Evolutionary conservation across 2,888 invertebrate species (phyloP), one percentile per base, ranked within the genome.

Genomic region (Acanthosepion pharaonis): DNA sequence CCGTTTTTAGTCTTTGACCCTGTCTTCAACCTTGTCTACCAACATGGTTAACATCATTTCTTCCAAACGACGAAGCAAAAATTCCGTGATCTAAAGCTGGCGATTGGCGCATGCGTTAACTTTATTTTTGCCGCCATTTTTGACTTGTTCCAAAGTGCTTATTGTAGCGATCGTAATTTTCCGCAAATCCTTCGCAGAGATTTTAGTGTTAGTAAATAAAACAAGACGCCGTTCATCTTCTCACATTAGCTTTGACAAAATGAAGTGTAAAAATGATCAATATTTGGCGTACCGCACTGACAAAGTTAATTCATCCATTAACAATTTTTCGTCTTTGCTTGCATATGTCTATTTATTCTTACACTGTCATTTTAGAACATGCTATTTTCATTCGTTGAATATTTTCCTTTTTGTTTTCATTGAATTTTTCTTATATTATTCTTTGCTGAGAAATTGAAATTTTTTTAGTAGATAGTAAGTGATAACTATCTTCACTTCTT

Each of bases 121-220:
- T 78, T 78, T 78, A 78, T 78, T 33, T 33, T 78, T 78, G n/a
- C 78, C 78, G 78, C 78, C 78, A 78, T 78, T 78, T 78, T n/a
- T 5, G 78, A 78, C 15, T 78, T 78, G 8, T 78, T 78, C n/a
- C 5, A 5, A 78, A 18, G 11, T 78, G 28, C 8, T 18, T 33
- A 78, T 78, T 11, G 15, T 11, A 33, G 78, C 78, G n/a, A n/a
- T 78, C 5, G 78, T 78, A 78, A 78, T 78, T 78, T n/a, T 33
- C 15, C 5, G 78, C 11, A 18, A n/a, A 78, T 78, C 8, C 11
- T 33, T 78, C 78, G 9, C 78, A n/a, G 4, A 78, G n/a, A 78
- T n/a, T 42, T 42, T 78, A 15, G 78, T 78, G n/a, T 78, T n/a
- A 1, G 78, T 78, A n/a, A n/a, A 78, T 78, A 78, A n/a, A 78